Base-by-base conservation (phyloP, 1,140 invertebrate genomes). In the Zaprionus davidi region DNA sequence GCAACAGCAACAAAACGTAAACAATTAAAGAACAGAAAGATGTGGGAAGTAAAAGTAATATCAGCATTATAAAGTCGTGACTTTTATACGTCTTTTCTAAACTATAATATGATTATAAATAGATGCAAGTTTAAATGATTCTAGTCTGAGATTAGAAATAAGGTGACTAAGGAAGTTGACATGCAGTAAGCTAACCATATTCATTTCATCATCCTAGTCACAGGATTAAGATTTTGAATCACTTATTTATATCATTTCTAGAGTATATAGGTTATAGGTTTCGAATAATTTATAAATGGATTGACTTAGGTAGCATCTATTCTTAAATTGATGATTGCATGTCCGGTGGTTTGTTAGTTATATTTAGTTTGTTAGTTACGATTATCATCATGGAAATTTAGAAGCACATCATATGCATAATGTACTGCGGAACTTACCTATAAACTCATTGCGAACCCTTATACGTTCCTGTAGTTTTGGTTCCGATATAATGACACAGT, bases 401-500 rank as follows among this genome's bases (percentile, higher is more conserved):
- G n/a, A n/a, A n/a, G n/a, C n/a, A n/a, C n/a, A n/a, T 12, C 20
- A 20, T 20, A 20, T 20, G 20, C 20, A 20, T 20, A 34, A 34
- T 0, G 0, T 11, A 9, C 9, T 34, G 31, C 0, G 7, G 31
- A 34, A 83, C 94, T 95, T 93, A 98, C 98, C 98, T 87, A 99
- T 97, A 92, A 99, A 98, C 93, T 99, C 98, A 92, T 98, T 99
- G 79, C 98, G 95, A 71, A 99, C 96, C 73, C 97, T 94, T 66
- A 97, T 96, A 74, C 98, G 94, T 81, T 99, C 97, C 71, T 97
- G 96, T 53, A 98, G 94, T 17, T 96, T 95, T 15, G 96, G 95
- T 11, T 97, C 97, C n/a, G 97, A 97, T 82, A 98, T 97, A 88
- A 99, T 97, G 90, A 99, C 95, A 93, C 98, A 99, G 94, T 99